These are phyloP conservation scores for Drosophila setifemur DNA, from an alignment of 1,140 invertebrate genomes.

Conservation along the genomic window DNA sequence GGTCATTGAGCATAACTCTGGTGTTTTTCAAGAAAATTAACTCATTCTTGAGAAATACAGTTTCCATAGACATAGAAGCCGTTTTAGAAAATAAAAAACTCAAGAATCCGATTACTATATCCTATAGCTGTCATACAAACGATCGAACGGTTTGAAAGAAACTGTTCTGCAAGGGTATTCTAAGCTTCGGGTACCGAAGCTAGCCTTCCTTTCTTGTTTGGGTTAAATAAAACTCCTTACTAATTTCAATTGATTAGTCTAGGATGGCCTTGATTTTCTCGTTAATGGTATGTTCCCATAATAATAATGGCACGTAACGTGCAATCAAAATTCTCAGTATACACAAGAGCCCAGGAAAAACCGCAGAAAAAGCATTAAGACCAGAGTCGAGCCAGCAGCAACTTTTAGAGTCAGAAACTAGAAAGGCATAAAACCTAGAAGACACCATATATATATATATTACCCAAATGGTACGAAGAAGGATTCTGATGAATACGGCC, in stretches of 20 bases:
- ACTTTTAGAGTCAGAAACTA: not conserved
- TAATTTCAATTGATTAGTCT: not conserved
- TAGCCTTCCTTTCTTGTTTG: too few species aligned
- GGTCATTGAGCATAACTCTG: too few species aligned
- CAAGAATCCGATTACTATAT: too few species aligned
- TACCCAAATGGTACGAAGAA: slow-evolving; percentile 59
- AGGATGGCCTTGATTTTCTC: slow-evolving; percentile 4
- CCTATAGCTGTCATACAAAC: too few species aligned
- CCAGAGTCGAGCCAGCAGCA: not conserved
- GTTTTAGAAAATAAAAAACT: too few species aligned
- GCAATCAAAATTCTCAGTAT: slow-evolving; percentile 51
- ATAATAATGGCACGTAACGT: slow-evolving; percentile 35
- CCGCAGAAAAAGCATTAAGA: not conserved
- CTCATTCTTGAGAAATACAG: too few species aligned
- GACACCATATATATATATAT: too few species aligned
- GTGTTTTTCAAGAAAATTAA: too few species aligned
- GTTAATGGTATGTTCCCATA: slow-evolving; percentile 2
- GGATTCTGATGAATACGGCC: slow-evolving; percentile 17
- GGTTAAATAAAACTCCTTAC: not conserved
- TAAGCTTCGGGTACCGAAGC: too few species aligned
- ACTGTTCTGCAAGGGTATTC: too few species aligned
- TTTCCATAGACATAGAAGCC: too few species aligned
- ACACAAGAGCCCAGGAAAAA: slow-evolving; percentile 11
- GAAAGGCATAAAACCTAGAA: not conserved
- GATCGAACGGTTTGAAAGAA: too few species aligned